Conservation (phyloP, 2,888 invertebrate species). For the Artemia sinica region DNA sequence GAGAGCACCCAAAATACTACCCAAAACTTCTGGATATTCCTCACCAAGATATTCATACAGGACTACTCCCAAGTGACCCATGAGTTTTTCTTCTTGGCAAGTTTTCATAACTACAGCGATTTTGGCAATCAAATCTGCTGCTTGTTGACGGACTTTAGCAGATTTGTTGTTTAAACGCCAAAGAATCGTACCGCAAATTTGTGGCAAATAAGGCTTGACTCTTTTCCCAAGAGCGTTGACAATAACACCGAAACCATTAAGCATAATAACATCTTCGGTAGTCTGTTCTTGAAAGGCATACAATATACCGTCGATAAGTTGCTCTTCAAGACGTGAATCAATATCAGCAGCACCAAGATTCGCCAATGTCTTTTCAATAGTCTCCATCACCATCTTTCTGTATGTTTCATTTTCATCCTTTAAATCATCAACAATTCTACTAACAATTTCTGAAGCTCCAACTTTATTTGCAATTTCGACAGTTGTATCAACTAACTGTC, state of each 20-base stretch:
- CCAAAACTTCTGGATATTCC: conserved; percentile 96
- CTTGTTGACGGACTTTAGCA: conserved; percentile 96
- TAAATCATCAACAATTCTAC: conserved; percentile 91
- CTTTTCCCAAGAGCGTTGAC: conserved; percentile 88
- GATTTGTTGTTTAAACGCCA: conserved; percentile 99
- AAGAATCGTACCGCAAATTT: conserved; percentile 98
- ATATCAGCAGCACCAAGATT: conserved; percentile 95
- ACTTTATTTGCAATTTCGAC: conserved; percentile 99
- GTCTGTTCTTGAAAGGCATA: conserved; percentile 99
- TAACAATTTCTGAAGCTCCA: conserved; percentile 97
- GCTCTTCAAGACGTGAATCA: conserved; percentile 92
- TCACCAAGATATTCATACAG: conserved; percentile 97
- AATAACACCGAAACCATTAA: conserved; percentile 97
- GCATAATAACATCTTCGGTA: conserved; percentile 98
- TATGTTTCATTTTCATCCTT: conserved; percentile 99
- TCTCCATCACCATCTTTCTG: conserved; percentile 99
- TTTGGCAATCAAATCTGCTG: conserved; percentile 92
- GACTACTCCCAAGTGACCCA: conserved; percentile 98
- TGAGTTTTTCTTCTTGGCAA: conserved; percentile 97
- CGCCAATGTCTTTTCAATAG: conserved; percentile 95
- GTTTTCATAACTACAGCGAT: conserved; percentile 99
- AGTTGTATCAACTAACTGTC: conserved; percentile 83
- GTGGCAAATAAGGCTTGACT: conserved; percentile 94
- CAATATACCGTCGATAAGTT: conserved; percentile 93
- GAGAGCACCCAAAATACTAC: conserved; percentile 92